Evolutionary conservation across 2,888 invertebrate species (phyloP), one percentile per base, ranked within the genome.

Genomic region (Hofmannophila pseudospretella): DNA sequence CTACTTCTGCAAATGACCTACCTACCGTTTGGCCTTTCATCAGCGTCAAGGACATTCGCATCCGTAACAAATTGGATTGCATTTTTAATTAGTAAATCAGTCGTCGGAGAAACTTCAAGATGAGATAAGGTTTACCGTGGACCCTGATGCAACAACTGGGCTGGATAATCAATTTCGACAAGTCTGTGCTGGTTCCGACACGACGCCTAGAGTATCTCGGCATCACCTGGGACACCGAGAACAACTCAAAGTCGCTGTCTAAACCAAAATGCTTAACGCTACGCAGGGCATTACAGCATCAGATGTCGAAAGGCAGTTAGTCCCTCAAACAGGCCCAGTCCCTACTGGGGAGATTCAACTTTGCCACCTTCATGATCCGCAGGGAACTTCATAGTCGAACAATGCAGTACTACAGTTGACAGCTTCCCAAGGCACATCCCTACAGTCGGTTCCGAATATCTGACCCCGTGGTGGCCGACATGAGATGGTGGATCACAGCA

Each of bases 11-110:
- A n/a, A n/a, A n/a, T n/a, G n/a, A n/a, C n/a, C n/a, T n/a, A n/a
- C n/a, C n/a, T n/a, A n/a, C n/a, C n/a, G n/a, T n/a, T n/a, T n/a
- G n/a, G n/a, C n/a, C n/a, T n/a, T n/a, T n/a, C n/a, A n/a, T n/a
- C n/a, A n/a, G n/a, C n/a, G n/a, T 53, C 54, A 0, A 29, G 38
- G 23, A 42, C 39, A 7, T 58, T 58, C 36, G 41, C 54, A 3
- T 32, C 42, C 4, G 14, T 58, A 2, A 40, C 40, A 23, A 61
- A 57, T 37, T 57, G 55, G 52, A 12, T 54, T 4, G 56, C 53
- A 32, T 27, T 35, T 3, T 41, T 57, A 5, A 31, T 47, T 8
- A n/a, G n/a, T n/a, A n/a, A n/a, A n/a, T n/a, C n/a, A n/a, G n/a
- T n/a, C n/a, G n/a, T n/a, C n/a, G n/a, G n/a, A n/a, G n/a, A n/a